Evolutionary conservation across 2,888 invertebrate genomes (phyloP).

Genomic region (Pammene aurita): DNA sequence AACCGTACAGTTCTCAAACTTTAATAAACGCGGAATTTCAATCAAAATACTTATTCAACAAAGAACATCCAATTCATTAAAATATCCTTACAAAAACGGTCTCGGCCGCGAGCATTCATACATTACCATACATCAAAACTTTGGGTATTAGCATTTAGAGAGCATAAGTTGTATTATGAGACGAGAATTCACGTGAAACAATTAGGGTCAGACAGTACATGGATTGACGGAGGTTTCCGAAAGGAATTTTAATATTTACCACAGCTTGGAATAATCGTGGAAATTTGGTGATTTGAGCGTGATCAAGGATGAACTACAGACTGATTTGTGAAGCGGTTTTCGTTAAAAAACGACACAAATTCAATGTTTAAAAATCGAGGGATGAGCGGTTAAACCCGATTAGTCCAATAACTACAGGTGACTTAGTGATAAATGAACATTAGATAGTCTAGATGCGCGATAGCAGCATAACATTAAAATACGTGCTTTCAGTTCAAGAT

Average conservation of each 20-base stretch:
- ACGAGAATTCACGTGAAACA: conserved; percentile 29
- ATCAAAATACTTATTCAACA: conserved; percentile 13
- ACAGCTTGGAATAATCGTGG: too few relatives aligned
- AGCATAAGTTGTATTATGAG: conserved; percentile 42
- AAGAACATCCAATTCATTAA: conserved; percentile 24
- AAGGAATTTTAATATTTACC: conserved; percentile 6
- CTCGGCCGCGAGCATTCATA: conserved; percentile 20
- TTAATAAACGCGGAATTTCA: conserved; percentile 20
- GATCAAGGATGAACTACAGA: too few relatives aligned
- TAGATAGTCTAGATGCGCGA: too few relatives aligned
- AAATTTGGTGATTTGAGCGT: too few relatives aligned
- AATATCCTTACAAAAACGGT: conserved; percentile 30
- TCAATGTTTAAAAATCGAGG: too few relatives aligned
- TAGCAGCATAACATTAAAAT: too few relatives aligned
- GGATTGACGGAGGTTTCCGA: conserved; percentile 1
- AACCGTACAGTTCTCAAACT: conserved; percentile 7
- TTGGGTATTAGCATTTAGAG: conserved; percentile 43
- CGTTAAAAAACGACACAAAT: too few relatives aligned
- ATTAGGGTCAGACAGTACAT: conserved; percentile 24
- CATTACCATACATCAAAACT: conserved; percentile 44
- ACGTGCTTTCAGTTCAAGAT: too few relatives aligned
- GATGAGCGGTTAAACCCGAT: too few relatives aligned
- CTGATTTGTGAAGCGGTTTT: too few relatives aligned
- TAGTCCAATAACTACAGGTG: too few relatives aligned
- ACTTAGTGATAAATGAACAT: too few relatives aligned